Percentiles rank a stretch among this genome's conserved stretches.
Conservation (phyloP, 2,888 invertebrate species). For the Gastracanthus pulcherrimus region DNA sequence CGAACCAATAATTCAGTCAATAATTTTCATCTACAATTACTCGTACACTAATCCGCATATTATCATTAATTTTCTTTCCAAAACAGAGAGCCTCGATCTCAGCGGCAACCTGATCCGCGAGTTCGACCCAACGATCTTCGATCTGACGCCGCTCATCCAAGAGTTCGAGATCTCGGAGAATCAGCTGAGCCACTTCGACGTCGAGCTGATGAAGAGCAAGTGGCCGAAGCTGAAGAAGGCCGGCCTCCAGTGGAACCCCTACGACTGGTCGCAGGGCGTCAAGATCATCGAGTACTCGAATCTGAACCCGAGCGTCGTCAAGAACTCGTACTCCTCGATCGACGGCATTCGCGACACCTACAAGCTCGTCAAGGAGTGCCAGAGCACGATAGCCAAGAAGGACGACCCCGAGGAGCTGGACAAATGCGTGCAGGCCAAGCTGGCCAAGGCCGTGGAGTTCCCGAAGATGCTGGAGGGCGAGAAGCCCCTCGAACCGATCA, state of each 20-base stretch:
- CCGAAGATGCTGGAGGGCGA: conserved; percentile 54
- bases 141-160: conserved; percentile 49
- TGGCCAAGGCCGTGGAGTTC: conserved; percentile 35
- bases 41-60: too few species aligned
- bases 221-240: conserved; percentile 54
- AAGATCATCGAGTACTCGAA: conserved; percentile 52
- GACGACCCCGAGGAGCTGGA: conserved; percentile 44
- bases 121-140: conserved; percentile 57
- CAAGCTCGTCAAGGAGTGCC: conserved; percentile 50
- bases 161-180: conserved; percentile 57
- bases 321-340: conserved; percentile 49
- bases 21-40: too few species aligned
- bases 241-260: conserved; percentile 54
- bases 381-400: conserved; percentile 17
- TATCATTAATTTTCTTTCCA: neutral
- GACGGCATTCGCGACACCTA: conserved; percentile 54
- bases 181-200: conserved; percentile 49
- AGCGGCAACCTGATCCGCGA: conserved; percentile 54
- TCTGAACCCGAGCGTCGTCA: conserved; percentile 31
- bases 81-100: conserved; percentile 53
- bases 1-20: too few species aligned
- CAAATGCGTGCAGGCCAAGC: conserved; percentile 42
- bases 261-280: conserved; percentile 45
- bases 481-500: conserved; percentile 17
- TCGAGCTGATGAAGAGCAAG: conserved; percentile 48